Evolutionary conservation across 2,113 vertebrate genomes (phyloP).

Genomic region (Myiagra hebetior): DNA sequence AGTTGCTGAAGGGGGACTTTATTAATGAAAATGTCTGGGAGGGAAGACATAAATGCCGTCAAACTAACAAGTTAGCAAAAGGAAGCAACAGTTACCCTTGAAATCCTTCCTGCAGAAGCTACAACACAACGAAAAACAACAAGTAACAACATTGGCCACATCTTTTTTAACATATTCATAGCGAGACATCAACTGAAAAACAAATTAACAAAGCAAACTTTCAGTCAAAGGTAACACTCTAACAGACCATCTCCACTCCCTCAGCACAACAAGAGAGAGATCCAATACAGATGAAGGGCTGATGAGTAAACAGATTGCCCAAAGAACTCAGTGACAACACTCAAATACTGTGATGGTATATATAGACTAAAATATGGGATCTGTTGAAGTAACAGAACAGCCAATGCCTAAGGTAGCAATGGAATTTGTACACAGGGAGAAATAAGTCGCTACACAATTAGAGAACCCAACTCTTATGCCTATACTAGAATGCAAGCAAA

Average conservation of each 20-base stretch:
- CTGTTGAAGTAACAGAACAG: neutral
- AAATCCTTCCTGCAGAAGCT: neutral
- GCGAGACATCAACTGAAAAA: neutral
- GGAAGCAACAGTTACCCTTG: neutral
- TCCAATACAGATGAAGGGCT: neutral
- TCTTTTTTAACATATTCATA: neutral
- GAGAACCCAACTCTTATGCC: neutral
- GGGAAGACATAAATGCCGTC: neutral
- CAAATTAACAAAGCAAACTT: neutral
- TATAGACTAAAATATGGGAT: neutral
- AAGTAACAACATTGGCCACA: neutral
- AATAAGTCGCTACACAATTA: neutral
- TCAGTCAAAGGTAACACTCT: neutral
- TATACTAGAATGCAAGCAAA: neutral
- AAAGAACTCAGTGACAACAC: neutral
- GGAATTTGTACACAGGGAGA: neutral
- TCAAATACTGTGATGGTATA: neutral
- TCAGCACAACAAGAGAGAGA: neutral
- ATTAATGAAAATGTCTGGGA: neutral
- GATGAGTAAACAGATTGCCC: neutral
- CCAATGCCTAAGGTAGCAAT: neutral
- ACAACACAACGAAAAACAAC: neutral
- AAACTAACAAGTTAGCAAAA: neutral
- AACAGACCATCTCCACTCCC: neutral
- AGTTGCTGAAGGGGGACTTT: neutral